Evolutionary conservation across 2,888 invertebrate species (phyloP).

Genomic region (Netelia melanura): DNA sequence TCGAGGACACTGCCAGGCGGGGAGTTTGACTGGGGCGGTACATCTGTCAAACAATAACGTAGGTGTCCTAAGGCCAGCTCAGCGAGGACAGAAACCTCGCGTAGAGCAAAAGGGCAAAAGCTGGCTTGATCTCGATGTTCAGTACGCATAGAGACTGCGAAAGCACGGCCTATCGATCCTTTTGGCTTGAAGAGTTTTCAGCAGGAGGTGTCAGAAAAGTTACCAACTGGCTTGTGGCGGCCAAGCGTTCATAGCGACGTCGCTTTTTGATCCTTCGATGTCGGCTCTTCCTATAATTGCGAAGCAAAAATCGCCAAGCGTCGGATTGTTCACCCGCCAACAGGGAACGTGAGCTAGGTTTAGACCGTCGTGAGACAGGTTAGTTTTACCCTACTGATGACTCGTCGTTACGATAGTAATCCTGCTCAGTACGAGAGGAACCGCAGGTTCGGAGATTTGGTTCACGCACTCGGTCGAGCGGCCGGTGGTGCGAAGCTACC

Average conservation of each 20-base stretch:
- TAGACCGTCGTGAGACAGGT: conserved; percentile 84
- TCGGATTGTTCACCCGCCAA: conserved; percentile 90
- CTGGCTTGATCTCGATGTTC: conserved; percentile 89
- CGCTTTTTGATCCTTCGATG: conserved; percentile 91
- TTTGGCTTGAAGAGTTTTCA: conserved; percentile 84
- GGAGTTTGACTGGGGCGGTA: no score
- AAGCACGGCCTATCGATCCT: conserved; percentile 90
- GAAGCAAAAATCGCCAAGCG: conserved; percentile 90
- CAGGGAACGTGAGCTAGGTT: conserved; percentile 88
- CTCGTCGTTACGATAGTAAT: conserved; percentile 86
- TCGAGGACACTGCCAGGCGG: no score
- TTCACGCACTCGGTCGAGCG: no score
- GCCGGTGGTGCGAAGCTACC: no score
- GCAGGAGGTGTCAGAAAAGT: conserved; percentile 90
- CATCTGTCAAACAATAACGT: no score
- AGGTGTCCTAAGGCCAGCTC: conserved; percentile 87
- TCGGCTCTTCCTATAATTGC: conserved; percentile 92
- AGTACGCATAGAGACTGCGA: conserved; percentile 88
- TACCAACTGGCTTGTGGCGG: conserved; percentile 88
- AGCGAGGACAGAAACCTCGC: conserved; percentile 90
- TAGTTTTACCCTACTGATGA: conserved; percentile 86
- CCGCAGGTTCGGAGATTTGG: no score
- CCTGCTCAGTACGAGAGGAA: conserved; percentile 81
- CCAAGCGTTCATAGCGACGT: conserved; percentile 89
- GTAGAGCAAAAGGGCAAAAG: conserved; percentile 88